Conservation (phyloP, 1,140 invertebrate species). For the Chrysomallon squamiferum region DNA sequence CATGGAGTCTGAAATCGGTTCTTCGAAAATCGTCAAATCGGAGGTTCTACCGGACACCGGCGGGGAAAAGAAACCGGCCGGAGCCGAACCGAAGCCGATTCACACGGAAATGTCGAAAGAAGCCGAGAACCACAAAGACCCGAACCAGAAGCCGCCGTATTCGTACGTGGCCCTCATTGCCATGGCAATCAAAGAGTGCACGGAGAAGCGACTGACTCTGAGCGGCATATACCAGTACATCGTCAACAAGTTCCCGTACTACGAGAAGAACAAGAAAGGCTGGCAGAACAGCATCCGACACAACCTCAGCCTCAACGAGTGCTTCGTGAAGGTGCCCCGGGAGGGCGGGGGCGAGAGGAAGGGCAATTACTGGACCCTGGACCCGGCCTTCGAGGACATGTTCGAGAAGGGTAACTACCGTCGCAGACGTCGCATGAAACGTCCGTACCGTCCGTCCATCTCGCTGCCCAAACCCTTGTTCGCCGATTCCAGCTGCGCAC, state of each 20-base stretch:
- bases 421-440: constrained; percentile 54
- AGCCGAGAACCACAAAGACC: constrained; percentile 41
- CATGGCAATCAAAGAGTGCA: constrained; percentile 70
- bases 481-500: constrained; percentile 44
- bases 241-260: constrained; percentile 60
- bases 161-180: constrained; percentile 72
- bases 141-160: constrained; percentile 68
- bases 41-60: background rate
- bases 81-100: background rate
- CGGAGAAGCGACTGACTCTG: constrained; percentile 66
- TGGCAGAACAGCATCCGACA: constrained; percentile 63
- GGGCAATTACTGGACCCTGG: constrained; percentile 62
- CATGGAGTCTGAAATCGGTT: background rate
- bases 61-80: background rate
- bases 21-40: background rate
- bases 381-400: constrained; percentile 62
- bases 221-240: constrained; percentile 64
- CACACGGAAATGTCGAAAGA: constrained; percentile 4
- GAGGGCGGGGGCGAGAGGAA: constrained; percentile 60
- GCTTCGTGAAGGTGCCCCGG: constrained; percentile 62
- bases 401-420: constrained; percentile 63
- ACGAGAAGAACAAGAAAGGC: constrained; percentile 61
- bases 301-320: constrained; percentile 62
- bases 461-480: constrained; percentile 55
- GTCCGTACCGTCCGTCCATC: constrained; percentile 53